Evolutionary conservation across 2,113 vertebrate species (phyloP).

Genomic region (Saiga tatarica): DNA sequence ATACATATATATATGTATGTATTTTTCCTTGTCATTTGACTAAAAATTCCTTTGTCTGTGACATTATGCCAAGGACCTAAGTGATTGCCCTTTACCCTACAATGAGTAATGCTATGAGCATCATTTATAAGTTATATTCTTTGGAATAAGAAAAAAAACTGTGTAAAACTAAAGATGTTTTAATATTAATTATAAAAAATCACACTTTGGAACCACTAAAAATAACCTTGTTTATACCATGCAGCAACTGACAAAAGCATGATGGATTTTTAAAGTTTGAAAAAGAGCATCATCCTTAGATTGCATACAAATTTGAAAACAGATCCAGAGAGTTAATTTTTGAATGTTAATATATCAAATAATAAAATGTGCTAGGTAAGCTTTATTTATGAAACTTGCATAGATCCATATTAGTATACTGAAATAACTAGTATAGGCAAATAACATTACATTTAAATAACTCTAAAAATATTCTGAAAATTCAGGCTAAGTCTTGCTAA

Average conservation of each 20-base stretch:
- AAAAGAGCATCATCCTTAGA: not conserved
- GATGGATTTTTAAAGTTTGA: not conserved
- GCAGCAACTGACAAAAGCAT: not conserved
- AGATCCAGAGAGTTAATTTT: slow-evolving; percentile 14
- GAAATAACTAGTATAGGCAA: not conserved
- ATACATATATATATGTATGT: too few species aligned
- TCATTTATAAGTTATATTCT: not conserved
- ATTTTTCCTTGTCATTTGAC: not conserved
- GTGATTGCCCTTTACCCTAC: not conserved
- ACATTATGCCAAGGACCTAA: not conserved
- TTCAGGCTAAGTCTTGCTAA: not conserved
- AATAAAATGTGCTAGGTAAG: slow-evolving; percentile 2
- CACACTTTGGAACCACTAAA: not conserved
- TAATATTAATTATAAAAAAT: not conserved
- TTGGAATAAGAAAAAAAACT: slow-evolving; percentile 2
- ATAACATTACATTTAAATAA: slow-evolving; percentile 15
- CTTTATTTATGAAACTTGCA: not conserved
- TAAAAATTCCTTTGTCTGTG: not conserved
- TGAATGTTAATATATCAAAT: not conserved
- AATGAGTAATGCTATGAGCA: not conserved
- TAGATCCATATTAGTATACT: not conserved
- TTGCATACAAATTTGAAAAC: not conserved
- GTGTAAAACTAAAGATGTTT: not conserved
- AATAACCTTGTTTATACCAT: not conserved
- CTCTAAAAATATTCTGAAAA: not conserved